Conservation (phyloP, 2,888 invertebrate genomes). For the Psylliodes chrysocephalus region DNA sequence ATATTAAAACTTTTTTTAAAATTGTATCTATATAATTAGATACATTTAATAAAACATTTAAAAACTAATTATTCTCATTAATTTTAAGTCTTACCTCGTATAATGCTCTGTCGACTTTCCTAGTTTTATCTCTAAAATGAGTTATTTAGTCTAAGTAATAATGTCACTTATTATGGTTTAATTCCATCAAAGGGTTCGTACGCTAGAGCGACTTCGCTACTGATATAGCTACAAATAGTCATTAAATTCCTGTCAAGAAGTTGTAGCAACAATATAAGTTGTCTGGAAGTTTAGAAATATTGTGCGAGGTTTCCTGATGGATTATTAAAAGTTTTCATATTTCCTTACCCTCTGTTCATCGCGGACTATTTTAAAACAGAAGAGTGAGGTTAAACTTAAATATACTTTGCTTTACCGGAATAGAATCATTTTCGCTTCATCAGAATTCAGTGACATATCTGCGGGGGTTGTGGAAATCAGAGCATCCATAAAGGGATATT, state of each 20-base stretch:
- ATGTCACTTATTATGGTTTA: conserved; percentile 19
- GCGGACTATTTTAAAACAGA: conserved; percentile 31
- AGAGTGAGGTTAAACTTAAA: conserved; percentile 19
- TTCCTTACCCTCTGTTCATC: conserved; percentile 42
- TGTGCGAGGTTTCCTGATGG: conserved; percentile 37
- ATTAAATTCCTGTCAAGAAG: conserved; percentile 38
- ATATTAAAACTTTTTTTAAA: too few relatives aligned
- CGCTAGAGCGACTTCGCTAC: conserved; percentile 27
- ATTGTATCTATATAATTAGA: too few relatives aligned
- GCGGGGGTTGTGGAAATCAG: too few relatives aligned
- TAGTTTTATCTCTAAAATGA: too few relatives aligned
- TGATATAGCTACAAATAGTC: conserved; percentile 38
- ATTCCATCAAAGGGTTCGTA: conserved; percentile 25
- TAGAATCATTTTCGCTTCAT: conserved; percentile 41
- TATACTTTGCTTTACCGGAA: conserved; percentile 23
- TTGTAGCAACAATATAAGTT: conserved; percentile 47
- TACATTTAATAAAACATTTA: too few relatives aligned
- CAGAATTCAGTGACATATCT: conserved; percentile 26
- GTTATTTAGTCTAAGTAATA: too few relatives aligned
- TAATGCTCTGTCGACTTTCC: too few relatives aligned
- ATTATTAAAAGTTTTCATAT: conserved; percentile 50
- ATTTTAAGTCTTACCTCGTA: too few relatives aligned
- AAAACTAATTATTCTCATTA: too few relatives aligned
- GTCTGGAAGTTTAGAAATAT: conserved; percentile 40
- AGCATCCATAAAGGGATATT: too few relatives aligned